These are phyloP conservation scores for Nephrotoma appendiculata DNA, from an alignment of 2,888 invertebrate species.

Conservation along the genomic window DNA sequence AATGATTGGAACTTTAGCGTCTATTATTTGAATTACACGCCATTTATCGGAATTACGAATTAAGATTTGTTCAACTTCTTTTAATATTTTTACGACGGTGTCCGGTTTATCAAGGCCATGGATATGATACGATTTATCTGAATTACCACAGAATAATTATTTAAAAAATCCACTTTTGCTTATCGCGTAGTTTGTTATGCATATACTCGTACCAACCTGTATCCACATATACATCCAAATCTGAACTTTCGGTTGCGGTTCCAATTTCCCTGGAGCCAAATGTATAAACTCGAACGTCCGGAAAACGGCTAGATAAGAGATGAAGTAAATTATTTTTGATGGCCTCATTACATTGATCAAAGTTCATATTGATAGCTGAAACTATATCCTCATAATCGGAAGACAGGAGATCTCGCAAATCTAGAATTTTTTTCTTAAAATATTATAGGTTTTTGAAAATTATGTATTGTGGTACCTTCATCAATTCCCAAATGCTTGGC, in stretches of 20 bases:
- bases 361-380: not conserved
- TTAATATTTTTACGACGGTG: conserved; percentile 15
- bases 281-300: not conserved
- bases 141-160: not conserved
- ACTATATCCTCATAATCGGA: not conserved
- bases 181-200: not conserved
- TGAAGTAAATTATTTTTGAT: not conserved
- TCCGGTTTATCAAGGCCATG: not conserved
- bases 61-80: conserved; percentile 13
- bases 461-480: too few species aligned
- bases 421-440: too few species aligned
- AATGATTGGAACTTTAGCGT: conserved; percentile 45
- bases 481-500: too few species aligned
- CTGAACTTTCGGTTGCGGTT: conserved; percentile 35
- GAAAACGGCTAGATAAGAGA: not conserved
- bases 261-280: conserved; percentile 32
- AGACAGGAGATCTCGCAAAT: not conserved
- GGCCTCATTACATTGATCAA: not conserved
- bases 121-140: not conserved
- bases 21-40: conserved; percentile 29
- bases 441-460: too few species aligned
- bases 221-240: conserved; percentile 40
- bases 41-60: conserved; percentile 21
- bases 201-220: conserved; percentile 22
- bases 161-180: not conserved